These are phyloP conservation scores for Mormoops blainvillei DNA, from an alignment of 2,113 vertebrate species.

Conservation along the genomic window DNA sequence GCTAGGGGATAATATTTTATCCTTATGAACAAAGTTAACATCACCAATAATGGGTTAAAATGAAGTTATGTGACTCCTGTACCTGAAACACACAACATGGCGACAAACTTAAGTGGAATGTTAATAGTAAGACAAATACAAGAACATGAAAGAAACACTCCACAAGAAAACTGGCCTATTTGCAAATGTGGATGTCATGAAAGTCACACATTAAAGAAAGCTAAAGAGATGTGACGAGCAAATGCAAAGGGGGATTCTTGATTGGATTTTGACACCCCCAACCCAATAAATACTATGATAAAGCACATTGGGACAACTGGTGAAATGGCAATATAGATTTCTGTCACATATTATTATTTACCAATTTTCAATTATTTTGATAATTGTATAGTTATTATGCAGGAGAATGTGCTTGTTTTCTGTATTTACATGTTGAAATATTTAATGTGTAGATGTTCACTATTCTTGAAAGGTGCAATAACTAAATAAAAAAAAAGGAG, in stretches of 20 bases:
- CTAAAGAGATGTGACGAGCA: neutral
- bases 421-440: neutral
- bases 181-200: neutral
- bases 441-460: neutral
- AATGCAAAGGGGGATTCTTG: neutral
- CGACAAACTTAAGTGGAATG: neutral
- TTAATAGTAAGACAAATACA: neutral
- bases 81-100: neutral
- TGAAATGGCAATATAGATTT: neutral
- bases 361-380: neutral
- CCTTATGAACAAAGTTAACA: neutral
- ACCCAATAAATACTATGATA: neutral
- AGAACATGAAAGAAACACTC: neutral
- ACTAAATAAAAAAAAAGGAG: neutral
- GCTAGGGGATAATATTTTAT: neutral
- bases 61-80: neutral
- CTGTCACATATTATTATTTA: neutral
- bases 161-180: neutral
- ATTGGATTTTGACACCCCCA: neutral
- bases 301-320: neutral
- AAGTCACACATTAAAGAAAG: neutral
- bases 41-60: neutral
- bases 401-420: neutral
- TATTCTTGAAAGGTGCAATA: neutral
- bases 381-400: neutral